Percentiles rank a stretch among this genome's conserved stretches.
Conservation (phyloP, 1,140 invertebrate genomes). For the Platyura marginata region DNA sequence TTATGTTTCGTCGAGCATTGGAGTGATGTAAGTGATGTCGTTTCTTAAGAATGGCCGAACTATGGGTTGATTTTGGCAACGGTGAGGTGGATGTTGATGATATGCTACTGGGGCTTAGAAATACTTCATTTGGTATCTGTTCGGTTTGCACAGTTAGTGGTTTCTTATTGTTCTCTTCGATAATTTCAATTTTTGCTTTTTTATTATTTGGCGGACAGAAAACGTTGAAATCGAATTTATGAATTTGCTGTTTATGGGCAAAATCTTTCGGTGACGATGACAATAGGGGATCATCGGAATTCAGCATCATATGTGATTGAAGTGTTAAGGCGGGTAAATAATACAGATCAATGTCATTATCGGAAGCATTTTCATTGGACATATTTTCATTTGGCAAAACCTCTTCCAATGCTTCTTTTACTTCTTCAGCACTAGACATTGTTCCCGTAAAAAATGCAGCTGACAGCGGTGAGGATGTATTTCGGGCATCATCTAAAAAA, state of each 20-base stretch:
- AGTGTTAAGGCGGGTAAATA: slow-evolving; percentile 23
- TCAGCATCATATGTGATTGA: slow-evolving; percentile 62
- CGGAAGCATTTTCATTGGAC: slow-evolving; percentile 21
- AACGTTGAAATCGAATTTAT: slow-evolving; percentile 34
- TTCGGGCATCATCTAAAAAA: slow-evolving; percentile 34
- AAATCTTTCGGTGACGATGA: slow-evolving; percentile 68
- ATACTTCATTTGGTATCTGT: slow-evolving; percentile 33
- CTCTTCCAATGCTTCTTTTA: slow-evolving; percentile 62
- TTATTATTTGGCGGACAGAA: slow-evolving; percentile 5
- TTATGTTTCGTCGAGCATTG: slow-evolving; percentile 18
- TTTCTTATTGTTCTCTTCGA: slow-evolving; percentile 1
- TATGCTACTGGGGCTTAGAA: slow-evolving; percentile 54
- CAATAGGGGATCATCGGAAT: slow-evolving; percentile 63
- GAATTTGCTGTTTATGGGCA: slow-evolving; percentile 24
- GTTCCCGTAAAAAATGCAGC: slow-evolving; percentile 71
- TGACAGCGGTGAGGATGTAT: slow-evolving; percentile 49
- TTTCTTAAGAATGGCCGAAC: neutral
- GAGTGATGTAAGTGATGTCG: slow-evolving; percentile 3
- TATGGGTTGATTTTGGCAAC: slow-evolving; percentile 16
- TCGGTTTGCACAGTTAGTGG: slow-evolving; percentile 3
- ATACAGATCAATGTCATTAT: slow-evolving; percentile 23
- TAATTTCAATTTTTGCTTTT: slow-evolving; percentile 13
- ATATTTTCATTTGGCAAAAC: slow-evolving; percentile 56
- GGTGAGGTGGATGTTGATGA: slow-evolving; percentile 41
- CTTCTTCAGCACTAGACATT: slow-evolving; percentile 65